Evolutionary conservation across 2,113 vertebrate genomes (phyloP).

Genomic region (Neotoma lepida): DNA sequence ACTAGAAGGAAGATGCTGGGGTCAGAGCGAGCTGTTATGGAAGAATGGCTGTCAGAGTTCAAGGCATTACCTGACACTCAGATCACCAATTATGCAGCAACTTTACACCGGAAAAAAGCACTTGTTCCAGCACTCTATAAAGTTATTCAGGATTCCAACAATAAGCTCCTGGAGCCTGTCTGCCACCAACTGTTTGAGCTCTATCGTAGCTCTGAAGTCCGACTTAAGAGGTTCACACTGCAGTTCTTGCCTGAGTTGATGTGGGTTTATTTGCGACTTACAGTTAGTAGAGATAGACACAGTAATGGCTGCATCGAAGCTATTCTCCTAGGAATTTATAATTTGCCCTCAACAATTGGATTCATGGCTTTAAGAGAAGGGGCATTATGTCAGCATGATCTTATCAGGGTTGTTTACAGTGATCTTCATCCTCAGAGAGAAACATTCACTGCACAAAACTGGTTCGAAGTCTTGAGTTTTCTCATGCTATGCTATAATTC

Average conservation of each 20-base stretch:
- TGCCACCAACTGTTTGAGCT: constrained; percentile 99
- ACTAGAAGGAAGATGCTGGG: constrained; percentile 93
- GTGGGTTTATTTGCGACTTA: constrained; percentile 95
- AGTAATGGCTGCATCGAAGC: constrained; percentile 98
- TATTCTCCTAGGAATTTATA: constrained; percentile 96
- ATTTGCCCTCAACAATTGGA: constrained; percentile 96
- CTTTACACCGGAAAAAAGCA: constrained; percentile 94
- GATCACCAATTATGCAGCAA: constrained; percentile 94
- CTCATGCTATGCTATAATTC: constrained; percentile 99
- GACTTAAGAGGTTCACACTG: constrained; percentile 95
- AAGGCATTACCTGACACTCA: constrained; percentile 97
- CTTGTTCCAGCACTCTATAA: constrained; percentile 96
- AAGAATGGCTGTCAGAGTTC: constrained; percentile 99
- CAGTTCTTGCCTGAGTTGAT: constrained; percentile 97
- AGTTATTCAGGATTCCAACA: constrained; percentile 96
- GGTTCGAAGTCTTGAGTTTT: constrained; percentile 98
- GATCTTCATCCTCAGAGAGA: constrained; percentile 98
- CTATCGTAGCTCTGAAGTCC: constrained; percentile 95
- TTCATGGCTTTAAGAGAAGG: constrained; percentile 98
- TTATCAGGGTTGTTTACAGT: constrained; percentile 97
- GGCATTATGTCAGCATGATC: constrained; percentile 96
- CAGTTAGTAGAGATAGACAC: constrained; percentile 95
- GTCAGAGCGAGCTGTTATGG: constrained; percentile 93
- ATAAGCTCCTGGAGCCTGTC: constrained; percentile 98
- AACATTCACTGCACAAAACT: constrained; percentile 99